These are phyloP conservation scores for Drosophila niveifrons DNA, from an alignment of 2,888 invertebrate species.

Conservation along the genomic window DNA sequence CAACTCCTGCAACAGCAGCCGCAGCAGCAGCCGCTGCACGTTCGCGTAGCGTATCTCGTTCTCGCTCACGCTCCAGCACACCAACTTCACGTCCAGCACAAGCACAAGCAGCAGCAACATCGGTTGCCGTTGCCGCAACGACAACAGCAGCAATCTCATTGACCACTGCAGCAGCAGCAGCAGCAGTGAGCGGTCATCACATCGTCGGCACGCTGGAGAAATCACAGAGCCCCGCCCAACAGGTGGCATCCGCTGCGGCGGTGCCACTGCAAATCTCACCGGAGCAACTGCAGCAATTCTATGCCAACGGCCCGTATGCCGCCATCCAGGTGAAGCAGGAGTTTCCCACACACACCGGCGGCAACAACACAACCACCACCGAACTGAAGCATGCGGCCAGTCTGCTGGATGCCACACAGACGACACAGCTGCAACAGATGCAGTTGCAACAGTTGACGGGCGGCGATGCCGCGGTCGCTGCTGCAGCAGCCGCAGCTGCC, in stretches of 20 bases:
- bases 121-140: conserved; percentile 7
- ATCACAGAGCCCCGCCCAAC: conserved; percentile 86
- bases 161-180: not conserved
- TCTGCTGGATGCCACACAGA: conserved; percentile 85
- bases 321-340: conserved; percentile 85
- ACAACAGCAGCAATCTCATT: not conserved
- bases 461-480: conserved; percentile 61
- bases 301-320: conserved; percentile 82
- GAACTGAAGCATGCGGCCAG: conserved; percentile 83
- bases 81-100: conserved; percentile 46
- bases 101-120: not conserved
- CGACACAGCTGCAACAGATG: conserved; percentile 86
- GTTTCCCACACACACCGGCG: conserved; percentile 79
- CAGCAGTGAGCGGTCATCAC: conserved; percentile 62
- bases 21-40: conserved; percentile 33
- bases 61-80: conserved; percentile 57
- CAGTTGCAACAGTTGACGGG: conserved; percentile 83
- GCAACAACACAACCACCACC: conserved; percentile 32
- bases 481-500: conserved; percentile 65
- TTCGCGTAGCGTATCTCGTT: conserved; percentile 52
- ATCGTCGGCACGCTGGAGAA: conserved; percentile 87
- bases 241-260: conserved; percentile 82
- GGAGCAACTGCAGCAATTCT: conserved; percentile 87
- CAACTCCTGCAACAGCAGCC: conserved; percentile 15
- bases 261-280: conserved; percentile 85